Conservation (phyloP, 2,113 vertebrate genomes). For the Macquaria australasica region DNA sequence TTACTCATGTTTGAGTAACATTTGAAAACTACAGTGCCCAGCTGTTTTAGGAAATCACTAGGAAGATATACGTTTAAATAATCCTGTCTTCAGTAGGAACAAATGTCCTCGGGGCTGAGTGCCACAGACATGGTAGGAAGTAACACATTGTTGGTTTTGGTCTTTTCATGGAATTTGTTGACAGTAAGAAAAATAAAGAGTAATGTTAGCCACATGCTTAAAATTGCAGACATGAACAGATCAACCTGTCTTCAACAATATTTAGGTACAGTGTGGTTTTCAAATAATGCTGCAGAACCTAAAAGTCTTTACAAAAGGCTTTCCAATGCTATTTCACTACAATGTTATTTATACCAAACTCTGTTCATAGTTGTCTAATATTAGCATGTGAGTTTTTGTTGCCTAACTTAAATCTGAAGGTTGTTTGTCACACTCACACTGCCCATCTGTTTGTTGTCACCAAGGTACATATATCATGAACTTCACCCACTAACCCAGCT, state of each 20-base stretch:
- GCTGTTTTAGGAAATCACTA: no score
- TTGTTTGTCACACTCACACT: background rate
- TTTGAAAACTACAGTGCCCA: no score
- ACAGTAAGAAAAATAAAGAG: background rate
- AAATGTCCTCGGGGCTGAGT: no score
- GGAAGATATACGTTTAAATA: no score
- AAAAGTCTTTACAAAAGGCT: background rate
- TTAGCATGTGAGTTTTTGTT: background rate
- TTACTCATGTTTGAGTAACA: no score
- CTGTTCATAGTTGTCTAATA: background rate
- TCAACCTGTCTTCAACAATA: background rate
- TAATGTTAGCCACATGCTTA: background rate
- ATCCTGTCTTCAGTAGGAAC: no score
- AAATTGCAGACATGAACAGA: background rate
- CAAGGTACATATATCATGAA: conserved; percentile 22
- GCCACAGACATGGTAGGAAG: no score
- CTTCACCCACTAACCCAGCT: conserved; percentile 35
- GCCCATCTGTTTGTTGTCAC: conserved; percentile 43
- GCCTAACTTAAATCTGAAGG: background rate
- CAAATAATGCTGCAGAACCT: background rate
- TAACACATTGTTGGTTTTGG: no score
- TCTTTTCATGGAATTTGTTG: background rate
- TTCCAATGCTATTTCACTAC: background rate
- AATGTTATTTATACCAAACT: background rate
- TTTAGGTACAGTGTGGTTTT: background rate